phyloP scores from a whole-genome alignment of 2,888 invertebrate genomes.

The Lepidocyrtinus sp. region DNA sequence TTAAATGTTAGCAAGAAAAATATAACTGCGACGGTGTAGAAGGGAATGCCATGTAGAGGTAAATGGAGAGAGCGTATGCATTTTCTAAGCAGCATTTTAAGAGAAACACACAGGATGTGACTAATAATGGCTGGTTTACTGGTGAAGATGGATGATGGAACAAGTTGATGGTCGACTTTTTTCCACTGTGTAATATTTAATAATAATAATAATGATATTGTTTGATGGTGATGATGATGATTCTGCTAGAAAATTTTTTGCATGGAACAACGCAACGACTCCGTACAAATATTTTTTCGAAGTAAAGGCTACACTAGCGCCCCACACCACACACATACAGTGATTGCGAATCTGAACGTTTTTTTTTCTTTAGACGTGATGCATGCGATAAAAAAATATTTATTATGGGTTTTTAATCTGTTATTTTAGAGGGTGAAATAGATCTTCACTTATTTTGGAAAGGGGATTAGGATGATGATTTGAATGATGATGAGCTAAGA shows the following conservation, averaged over 20 bases:
- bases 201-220: neutral
- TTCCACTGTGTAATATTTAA: neutral
- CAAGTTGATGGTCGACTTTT: constrained; percentile 29
- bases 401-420: neutral
- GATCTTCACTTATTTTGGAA: constrained; percentile 16
- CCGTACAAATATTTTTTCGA: neutral
- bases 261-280: neutral
- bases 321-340: neutral
- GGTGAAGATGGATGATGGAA: constrained; percentile 27
- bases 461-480: constrained; percentile 20
- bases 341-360: neutral
- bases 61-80: neutral
- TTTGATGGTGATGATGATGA: neutral
- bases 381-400: neutral
- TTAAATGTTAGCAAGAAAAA: neutral
- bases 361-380: neutral
- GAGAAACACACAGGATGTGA: constrained; percentile 43
- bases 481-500: neutral
- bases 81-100: neutral
- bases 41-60: neutral
- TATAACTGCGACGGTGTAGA: neutral
- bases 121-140: constrained; percentile 49
- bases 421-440: constrained; percentile 22
- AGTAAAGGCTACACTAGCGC: neutral
- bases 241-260: neutral